Percentiles rank a stretch among this genome's conserved stretches.
Evolutionary conservation across 2,113 vertebrate species (phyloP).

Genomic region (Zosterops borbonicus): DNA sequence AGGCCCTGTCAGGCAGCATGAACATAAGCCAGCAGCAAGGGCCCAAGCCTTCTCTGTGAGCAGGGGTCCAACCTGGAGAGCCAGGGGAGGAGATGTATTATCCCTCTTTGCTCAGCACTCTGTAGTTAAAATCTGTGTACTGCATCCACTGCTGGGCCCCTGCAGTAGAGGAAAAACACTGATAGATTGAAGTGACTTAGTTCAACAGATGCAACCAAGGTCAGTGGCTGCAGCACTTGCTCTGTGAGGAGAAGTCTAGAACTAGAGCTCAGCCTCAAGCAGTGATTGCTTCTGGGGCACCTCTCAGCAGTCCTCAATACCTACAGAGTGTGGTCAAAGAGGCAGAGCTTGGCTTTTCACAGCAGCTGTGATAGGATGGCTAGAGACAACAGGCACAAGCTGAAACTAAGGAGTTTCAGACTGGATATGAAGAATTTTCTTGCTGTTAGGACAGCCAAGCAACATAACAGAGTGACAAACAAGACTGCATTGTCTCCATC

Average conservation of each 20-base stretch:
- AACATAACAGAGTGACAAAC: not conserved
- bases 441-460: not conserved
- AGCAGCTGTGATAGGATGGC: accelerated
- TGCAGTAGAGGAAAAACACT: not conserved
- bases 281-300: accelerated
- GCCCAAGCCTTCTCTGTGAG: not conserved
- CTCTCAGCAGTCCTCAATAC: not conserved
- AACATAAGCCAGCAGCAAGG: not conserved
- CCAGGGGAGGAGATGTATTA: not conserved
- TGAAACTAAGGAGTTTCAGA: not conserved
- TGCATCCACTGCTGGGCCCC: not conserved
- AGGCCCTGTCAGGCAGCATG: accelerated
- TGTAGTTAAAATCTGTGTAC: not conserved
- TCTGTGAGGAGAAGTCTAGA: not conserved
- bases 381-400: not conserved
- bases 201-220: not conserved
- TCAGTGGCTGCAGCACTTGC: not conserved
- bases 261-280: not conserved
- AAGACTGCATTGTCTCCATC: not conserved
- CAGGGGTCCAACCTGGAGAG: not conserved
- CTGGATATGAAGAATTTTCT: not conserved
- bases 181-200: not conserved
- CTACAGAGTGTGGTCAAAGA: accelerated
- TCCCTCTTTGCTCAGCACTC: not conserved
- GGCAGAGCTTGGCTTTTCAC: not conserved